These are phyloP conservation scores for Agapetus fuscipes DNA, from an alignment of 2,888 invertebrate genomes.

Conservation along the genomic window DNA sequence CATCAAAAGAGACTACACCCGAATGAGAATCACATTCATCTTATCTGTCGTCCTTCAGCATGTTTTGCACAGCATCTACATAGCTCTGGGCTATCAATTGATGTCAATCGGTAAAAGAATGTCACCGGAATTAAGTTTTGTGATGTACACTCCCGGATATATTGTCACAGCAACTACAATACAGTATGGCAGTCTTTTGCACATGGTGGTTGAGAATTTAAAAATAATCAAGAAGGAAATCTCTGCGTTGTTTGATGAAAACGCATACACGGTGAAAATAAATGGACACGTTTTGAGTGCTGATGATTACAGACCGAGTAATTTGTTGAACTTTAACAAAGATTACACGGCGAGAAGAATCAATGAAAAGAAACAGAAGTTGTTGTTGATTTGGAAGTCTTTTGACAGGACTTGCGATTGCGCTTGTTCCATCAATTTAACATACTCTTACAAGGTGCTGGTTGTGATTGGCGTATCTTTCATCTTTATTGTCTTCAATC, in stretches of 20 bases:
- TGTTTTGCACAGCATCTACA: not conserved
- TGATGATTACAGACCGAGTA: no score
- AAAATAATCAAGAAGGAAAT: no score
- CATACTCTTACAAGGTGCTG: not conserved
- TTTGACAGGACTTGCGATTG: not conserved
- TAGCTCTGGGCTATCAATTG: no score
- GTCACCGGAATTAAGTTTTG: not conserved
- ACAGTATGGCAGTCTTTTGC: no score
- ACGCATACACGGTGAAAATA: no score
- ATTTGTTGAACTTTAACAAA: no score
- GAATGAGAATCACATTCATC: not conserved
- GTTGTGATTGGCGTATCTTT: not conserved
- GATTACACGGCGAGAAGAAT: no score
- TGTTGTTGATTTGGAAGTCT: not conserved
- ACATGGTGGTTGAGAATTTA: no score
- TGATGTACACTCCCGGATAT: not conserved
- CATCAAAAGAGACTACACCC: not conserved
- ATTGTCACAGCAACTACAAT: not conserved
- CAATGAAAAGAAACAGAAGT: no score
- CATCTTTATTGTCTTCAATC: not conserved
- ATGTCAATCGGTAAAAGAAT: no score
- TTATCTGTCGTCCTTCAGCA: not conserved
- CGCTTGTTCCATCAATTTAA: not conserved
- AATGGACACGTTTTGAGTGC: no score
- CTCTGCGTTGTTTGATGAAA: no score